Evolutionary conservation across 2,888 invertebrate species (phyloP).

Genomic region (Trachelus troglodyta): DNA sequence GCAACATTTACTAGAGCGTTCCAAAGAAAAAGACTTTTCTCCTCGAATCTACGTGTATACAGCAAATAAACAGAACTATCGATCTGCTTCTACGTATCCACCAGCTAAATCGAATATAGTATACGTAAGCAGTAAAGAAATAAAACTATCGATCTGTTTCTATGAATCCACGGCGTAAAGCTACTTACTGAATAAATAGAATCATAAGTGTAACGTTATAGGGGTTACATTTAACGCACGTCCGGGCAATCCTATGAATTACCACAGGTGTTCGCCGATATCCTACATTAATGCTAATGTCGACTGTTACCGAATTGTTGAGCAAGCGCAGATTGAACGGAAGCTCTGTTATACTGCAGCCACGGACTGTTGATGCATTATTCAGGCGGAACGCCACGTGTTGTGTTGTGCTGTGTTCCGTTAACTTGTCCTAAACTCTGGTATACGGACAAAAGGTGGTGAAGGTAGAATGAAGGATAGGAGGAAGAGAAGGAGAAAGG

Average conservation of each 20-base stretch:
- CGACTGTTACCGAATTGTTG: slow-evolving; percentile 59
- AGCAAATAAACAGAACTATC: too few relatives aligned
- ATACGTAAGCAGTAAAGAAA: too few relatives aligned
- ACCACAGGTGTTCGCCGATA: slow-evolving; percentile 55
- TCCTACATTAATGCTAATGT: slow-evolving; percentile 58
- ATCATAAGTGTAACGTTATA: neutral
- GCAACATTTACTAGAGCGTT: too few relatives aligned
- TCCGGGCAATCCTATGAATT: slow-evolving; percentile 48
- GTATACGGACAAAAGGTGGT: slow-evolving; percentile 24
- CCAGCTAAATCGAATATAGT: too few relatives aligned
- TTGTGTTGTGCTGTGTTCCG: slow-evolving; percentile 46
- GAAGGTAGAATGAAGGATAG: slow-evolving; percentile 6
- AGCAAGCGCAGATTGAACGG: slow-evolving; percentile 57
- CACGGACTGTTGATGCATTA: slow-evolving; percentile 62
- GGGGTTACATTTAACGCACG: neutral
- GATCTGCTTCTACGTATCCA: too few relatives aligned
- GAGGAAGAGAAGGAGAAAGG: neutral
- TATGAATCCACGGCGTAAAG: neutral
- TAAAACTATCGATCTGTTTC: neutral
- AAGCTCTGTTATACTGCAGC: slow-evolving; percentile 46
- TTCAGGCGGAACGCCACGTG: slow-evolving; percentile 58
- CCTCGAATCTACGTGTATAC: too few relatives aligned
- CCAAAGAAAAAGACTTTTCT: too few relatives aligned
- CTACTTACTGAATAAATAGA: neutral
- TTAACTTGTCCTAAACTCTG: slow-evolving; percentile 62